Evolutionary conservation across 2,888 invertebrate genomes (phyloP), one percentile per base, ranked within the genome.

Genomic region (Odontocolon sp.): DNA sequence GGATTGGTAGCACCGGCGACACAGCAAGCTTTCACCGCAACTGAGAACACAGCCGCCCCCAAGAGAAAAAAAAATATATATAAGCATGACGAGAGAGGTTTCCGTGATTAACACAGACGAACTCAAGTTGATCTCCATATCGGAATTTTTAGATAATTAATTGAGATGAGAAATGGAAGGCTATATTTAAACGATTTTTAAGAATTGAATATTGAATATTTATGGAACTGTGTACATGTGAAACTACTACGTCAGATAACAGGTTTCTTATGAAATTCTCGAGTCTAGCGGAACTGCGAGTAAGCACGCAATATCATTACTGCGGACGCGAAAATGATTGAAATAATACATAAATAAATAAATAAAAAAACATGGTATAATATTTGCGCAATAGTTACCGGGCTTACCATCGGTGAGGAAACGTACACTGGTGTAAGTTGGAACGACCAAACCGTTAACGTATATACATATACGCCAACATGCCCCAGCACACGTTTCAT

Each of bases 401-500:
- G 31, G 63, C 33, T 59, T 33, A 45, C 52, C 67, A 67, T 77
- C 16, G 56, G n/a, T n/a, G 31, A 14, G 28, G 28, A 54, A 68
- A 47, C 45, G 54, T 56, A 47, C 14, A 63, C 28, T 31, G 38
- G 54, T 33, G 28, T 61, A 56, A 56, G 26, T 28, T 14, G 36
- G 5, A 61, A 38, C 38, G 56, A 56, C 56, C 50, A 28, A 63
- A 63, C 56, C 54, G 56, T 76, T 71, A 67, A 61, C 47, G 28
- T 52, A 57, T 16, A 63, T 11, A 38, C 45, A 42, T 50, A 38
- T 14, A 33, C 36, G 50, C 5, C 23, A 9, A 16, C 11, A 45
- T 26, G 23, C 61, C 47, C 81, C 81, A 78, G 78, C 77, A 78
- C 85, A 82, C 84, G 85, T 88, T 89, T 88, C 86, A 87, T 88